A percentile compares a stretch with the other conserved stretches of the same genome.
Conservation (phyloP, 2,113 vertebrate genomes). For the Eulemur macaco region DNA sequence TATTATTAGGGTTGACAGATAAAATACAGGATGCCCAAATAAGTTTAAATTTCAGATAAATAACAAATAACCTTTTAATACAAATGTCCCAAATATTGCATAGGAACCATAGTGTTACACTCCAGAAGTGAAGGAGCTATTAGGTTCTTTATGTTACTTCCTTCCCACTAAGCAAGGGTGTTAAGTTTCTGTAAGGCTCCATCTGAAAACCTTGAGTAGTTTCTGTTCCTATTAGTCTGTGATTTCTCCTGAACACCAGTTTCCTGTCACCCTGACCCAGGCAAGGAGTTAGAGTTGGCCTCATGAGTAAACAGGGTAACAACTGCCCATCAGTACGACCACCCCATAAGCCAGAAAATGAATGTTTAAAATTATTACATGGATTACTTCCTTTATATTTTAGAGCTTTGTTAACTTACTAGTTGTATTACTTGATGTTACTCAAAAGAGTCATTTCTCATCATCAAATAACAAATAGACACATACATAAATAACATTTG, state of each 20-base stretch:
- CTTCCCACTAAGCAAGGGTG: neutral
- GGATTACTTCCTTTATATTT: neutral
- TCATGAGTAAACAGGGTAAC: neutral
- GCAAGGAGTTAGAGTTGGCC: neutral
- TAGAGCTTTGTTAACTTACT: neutral
- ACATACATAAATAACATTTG: conserved; percentile 5
- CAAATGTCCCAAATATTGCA: neutral
- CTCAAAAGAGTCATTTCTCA: conserved; percentile 8
- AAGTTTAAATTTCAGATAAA: neutral
- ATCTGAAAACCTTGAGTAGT: neutral
- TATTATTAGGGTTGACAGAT: neutral
- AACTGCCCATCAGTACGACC: neutral
- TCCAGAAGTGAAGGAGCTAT: neutral
- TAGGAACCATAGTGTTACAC: neutral
- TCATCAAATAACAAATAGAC: neutral
- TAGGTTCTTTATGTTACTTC: neutral
- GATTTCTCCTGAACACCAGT: neutral
- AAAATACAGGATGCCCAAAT: neutral
- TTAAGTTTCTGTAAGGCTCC: neutral
- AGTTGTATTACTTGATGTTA: neutral
- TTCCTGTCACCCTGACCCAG: neutral
- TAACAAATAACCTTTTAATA: neutral
- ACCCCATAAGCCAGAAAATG: neutral
- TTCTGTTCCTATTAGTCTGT: neutral
- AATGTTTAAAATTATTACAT: neutral